Evolutionary conservation across 2,113 vertebrate genomes (phyloP).

Genomic region (Dissostichus mawsoni): DNA sequence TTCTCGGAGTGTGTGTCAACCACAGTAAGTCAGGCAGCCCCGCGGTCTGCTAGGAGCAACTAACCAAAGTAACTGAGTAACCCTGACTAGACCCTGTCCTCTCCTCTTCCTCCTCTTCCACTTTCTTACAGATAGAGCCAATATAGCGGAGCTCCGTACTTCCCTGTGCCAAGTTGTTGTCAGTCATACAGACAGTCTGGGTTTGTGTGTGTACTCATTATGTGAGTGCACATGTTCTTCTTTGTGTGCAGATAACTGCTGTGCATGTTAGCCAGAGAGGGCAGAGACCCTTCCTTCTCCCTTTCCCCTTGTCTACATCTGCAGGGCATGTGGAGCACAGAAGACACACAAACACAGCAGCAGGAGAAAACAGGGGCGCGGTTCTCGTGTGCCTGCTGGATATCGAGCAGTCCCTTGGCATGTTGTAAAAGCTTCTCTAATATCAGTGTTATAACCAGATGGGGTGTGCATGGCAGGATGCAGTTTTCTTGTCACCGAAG

Average conservation of each 20-base stretch:
- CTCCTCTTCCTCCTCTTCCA: constrained; percentile 11
- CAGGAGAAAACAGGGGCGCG: constrained; percentile 70
- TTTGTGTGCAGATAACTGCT: constrained; percentile 33
- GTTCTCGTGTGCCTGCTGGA: constrained; percentile 75
- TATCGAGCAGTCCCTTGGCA: constrained; percentile 67
- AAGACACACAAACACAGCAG: constrained; percentile 70
- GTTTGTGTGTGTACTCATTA: constrained; percentile 28
- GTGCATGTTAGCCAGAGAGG: constrained; percentile 29
- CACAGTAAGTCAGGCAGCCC: constrained; percentile 85
- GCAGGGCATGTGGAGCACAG: constrained; percentile 75
- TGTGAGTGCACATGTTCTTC: constrained; percentile 39
- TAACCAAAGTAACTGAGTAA: constrained; percentile 89
- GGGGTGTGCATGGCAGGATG: constrained; percentile 40
- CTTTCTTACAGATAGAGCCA: constrained; percentile 10
- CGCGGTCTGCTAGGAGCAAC: constrained; percentile 87
- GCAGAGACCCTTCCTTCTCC: constrained; percentile 21
- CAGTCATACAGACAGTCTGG: constrained; percentile 14
- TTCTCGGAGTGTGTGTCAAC: constrained; percentile 86
- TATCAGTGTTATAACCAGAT: constrained; percentile 72
- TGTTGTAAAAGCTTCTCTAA: constrained; percentile 73
- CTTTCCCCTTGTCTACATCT: constrained; percentile 72
- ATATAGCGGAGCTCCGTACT: constrained; percentile 26
- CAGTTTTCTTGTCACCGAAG: constrained; percentile 58
- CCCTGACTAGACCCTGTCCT: constrained; percentile 72
- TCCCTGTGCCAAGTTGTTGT: constrained; percentile 7